Evolutionary conservation across 2,113 vertebrate genomes (phyloP).

Genomic region (Cyphomyrus discorhynchus): DNA sequence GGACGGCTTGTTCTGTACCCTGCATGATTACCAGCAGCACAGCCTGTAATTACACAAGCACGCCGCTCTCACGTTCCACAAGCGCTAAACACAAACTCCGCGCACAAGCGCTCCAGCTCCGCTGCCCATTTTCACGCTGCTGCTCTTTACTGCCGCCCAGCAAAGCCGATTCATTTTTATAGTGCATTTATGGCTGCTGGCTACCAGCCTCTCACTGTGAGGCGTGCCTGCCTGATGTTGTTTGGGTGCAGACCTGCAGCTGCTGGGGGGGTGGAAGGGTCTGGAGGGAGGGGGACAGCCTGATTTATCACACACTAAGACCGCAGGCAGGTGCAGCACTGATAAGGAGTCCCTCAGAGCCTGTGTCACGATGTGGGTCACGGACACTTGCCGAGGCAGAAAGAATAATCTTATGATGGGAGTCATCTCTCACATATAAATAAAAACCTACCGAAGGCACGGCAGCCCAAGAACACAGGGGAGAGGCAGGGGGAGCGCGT

Average conservation of each 20-base stretch:
- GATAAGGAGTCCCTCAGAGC: neutral
- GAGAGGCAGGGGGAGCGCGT: neutral
- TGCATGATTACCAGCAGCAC: slow-evolving; percentile 10
- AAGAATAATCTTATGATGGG: neutral
- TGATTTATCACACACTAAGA: neutral
- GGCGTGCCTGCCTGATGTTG: neutral
- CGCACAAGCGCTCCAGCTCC: neutral
- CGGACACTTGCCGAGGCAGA: neutral
- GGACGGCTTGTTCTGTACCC: neutral
- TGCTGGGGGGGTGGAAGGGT: neutral
- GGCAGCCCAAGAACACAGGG: neutral
- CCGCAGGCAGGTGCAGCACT: neutral
- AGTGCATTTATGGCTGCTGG: neutral
- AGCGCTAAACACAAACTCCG: neutral
- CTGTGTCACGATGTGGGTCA: neutral
- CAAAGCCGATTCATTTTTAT: neutral
- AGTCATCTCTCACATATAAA: neutral
- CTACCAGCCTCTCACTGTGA: neutral
- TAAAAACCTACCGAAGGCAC: neutral
- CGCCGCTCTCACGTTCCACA: neutral
- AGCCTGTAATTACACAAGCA: neutral
- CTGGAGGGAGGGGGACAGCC: neutral
- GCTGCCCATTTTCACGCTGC: neutral
- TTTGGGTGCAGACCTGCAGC: neutral
- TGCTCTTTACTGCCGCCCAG: slow-evolving; percentile 10